Percentiles rank a stretch among this genome's conserved stretches.
Evolutionary conservation across 1,140 invertebrate genomes (phyloP).

Genomic region (Drosophila prosaltans): DNA sequence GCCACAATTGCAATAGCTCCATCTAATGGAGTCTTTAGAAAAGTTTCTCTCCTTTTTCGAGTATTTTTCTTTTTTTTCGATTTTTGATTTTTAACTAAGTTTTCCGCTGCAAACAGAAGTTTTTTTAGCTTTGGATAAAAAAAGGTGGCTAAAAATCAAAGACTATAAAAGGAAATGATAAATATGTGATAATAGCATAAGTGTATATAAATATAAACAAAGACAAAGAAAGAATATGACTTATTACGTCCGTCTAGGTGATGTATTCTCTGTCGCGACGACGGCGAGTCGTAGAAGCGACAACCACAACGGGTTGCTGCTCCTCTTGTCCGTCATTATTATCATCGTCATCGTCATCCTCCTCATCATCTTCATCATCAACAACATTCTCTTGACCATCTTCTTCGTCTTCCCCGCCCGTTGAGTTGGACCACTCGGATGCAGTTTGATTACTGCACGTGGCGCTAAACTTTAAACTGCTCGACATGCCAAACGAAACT

Average conservation of each 20-base stretch:
- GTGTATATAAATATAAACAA: slow-evolving; percentile 22
- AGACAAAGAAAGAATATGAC: slow-evolving; percentile 24
- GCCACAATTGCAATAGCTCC: slow-evolving; percentile 60
- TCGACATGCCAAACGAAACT: slow-evolving; percentile 74
- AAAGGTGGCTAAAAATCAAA: slow-evolving; percentile 31
- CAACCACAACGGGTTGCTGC: slow-evolving; percentile 54
- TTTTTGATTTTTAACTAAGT: slow-evolving; percentile 18
- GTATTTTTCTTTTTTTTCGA: slow-evolving; percentile 55
- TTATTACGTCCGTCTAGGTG: slow-evolving; percentile 50
- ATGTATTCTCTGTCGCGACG: slow-evolving; percentile 68
- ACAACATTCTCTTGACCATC: slow-evolving; percentile 45
- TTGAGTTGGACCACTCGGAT: slow-evolving; percentile 79
- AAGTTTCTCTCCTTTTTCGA: slow-evolving; percentile 40
- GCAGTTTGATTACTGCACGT: slow-evolving; percentile 68
- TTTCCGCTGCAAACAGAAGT: slow-evolving; percentile 9
- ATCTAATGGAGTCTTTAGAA: slow-evolving; percentile 55
- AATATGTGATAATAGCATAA: slow-evolving; percentile 31
- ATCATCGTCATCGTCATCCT: slow-evolving; percentile 31
- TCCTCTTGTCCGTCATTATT: slow-evolving; percentile 17
- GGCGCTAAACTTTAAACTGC: slow-evolving; percentile 74
- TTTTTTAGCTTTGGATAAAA: slow-evolving; percentile 22
- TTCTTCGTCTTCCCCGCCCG: slow-evolving; percentile 64
- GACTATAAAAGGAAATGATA: slow-evolving; percentile 16
- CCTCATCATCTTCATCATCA: slow-evolving; percentile 36
- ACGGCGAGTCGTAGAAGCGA: slow-evolving; percentile 59